Evolutionary conservation across 2,113 vertebrate genomes (phyloP).

Genomic region (Leucoraja erinaceus): DNA sequence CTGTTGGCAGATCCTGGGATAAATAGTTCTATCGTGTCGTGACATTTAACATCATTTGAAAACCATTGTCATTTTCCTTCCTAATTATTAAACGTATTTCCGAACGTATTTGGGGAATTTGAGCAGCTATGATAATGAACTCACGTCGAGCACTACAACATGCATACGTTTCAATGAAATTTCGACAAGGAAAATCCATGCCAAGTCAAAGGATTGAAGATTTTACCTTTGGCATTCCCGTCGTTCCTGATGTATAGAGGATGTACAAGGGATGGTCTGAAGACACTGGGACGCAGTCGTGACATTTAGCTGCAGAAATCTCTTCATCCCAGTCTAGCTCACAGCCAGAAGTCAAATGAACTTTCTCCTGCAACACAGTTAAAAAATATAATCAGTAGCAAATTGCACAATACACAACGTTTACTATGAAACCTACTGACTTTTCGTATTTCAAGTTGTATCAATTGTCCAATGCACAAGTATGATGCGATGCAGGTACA

Average conservation of each 20-base stretch:
- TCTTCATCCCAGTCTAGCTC: constrained; percentile 89
- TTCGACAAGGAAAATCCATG: neutral
- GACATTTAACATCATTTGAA: neutral
- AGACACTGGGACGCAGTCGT: constrained; percentile 72
- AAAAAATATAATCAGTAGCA: constrained; percentile 35
- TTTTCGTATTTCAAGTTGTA: neutral
- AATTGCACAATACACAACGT: neutral
- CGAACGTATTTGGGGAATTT: too few species aligned
- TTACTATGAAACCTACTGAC: neutral
- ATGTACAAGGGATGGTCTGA: constrained; percentile 86
- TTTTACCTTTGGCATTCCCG: constrained; percentile 83
- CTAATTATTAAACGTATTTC: neutral
- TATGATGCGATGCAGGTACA: too few species aligned
- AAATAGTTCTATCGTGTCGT: too few species aligned
- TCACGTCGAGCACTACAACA: too few species aligned
- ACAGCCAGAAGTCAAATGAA: constrained; percentile 56
- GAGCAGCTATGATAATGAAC: neutral
- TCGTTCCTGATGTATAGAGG: constrained; percentile 94
- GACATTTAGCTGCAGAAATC: constrained; percentile 65
- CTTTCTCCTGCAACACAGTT: constrained; percentile 57
- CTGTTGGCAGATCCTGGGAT: too few species aligned
- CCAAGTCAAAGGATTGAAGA: neutral
- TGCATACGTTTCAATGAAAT: too few species aligned
- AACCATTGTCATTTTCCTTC: neutral
- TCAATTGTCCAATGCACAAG: neutral